Evolutionary conservation across 2,888 invertebrate species (phyloP), one percentile per base, ranked within the genome.

Genomic region (Schizotus pectinicornis): DNA sequence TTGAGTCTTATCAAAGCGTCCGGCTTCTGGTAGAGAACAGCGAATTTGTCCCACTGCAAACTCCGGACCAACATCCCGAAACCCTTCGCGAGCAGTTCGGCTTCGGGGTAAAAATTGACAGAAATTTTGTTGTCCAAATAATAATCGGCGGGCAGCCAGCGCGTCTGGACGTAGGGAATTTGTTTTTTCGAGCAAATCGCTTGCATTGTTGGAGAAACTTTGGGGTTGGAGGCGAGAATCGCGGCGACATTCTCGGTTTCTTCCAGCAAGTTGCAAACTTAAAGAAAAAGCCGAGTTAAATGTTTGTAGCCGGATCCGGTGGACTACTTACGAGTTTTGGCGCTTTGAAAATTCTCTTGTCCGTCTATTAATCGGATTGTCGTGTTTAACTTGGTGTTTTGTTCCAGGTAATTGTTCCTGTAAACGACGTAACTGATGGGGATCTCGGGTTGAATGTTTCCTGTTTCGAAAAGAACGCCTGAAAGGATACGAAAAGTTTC

Each of bases 171-270:
- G 72, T 94, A 92, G 0, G 96, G 96, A 60, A 97, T 85, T 80
- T 94, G 93, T 67, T 93, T 84, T 54, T 87, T 86, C 74, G 92
- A 90, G 67, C 92, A 91, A 63, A 95, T 87, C 31, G 93, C 92
- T 74, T 93, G 89, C 6, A 94, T 88, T 71, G 93, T 91, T 36
- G 86, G 84, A 2, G 91, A 82, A 0, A 88, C 83, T 39, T 82
- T 77, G 82, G 83, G 43, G 86, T 83, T 58, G 86, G 85, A 0
- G 95, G 94, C 0, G 71, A 96, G 88, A 32, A 96, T 84, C 34
- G 89, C 94, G 3, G 89, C 88, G 1, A 94, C 91, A 59, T 82
- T 81, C 12, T 77, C 73, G 54, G 81, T 81, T 32, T 76, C 22
- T 22, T 22, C 73, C 53, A 84, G 69, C 65, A 85, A 73, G 8